A percentile compares a stretch with the other conserved stretches of the same genome.
phyloP scores from a whole-genome alignment of 2,888 invertebrate genomes.

The Brachypterus glaber region DNA sequence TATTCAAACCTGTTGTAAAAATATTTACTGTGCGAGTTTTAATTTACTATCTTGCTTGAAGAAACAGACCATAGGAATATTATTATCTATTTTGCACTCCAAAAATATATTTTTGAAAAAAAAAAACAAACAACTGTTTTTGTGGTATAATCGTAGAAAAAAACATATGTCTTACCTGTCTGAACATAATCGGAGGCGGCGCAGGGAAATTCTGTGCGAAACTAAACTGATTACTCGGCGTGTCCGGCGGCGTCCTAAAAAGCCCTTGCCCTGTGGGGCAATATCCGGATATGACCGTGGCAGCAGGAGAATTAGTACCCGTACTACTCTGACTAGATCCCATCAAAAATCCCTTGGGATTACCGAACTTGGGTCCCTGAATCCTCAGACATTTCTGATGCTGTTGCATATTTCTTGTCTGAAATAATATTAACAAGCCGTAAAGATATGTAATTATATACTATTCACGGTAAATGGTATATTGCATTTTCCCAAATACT shows the following conservation, averaged over 20 bases:
- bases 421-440: slow-evolving; percentile 17
- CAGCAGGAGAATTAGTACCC: slow-evolving; percentile 39
- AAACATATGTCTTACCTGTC: slow-evolving; percentile 31
- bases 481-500: too few relatives aligned
- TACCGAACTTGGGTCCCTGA: slow-evolving; percentile 19
- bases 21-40: too few relatives aligned
- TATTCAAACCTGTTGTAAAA: too few relatives aligned
- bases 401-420: slow-evolving; percentile 22
- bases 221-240: slow-evolving; percentile 33
- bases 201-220: slow-evolving; percentile 28
- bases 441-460: too few relatives aligned
- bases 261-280: slow-evolving; percentile 27
- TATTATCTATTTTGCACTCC: too few relatives aligned
- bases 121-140: too few relatives aligned
- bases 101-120: neutral
- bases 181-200: slow-evolving; percentile 31
- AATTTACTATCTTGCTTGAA: too few relatives aligned
- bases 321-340: slow-evolving; percentile 38
- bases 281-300: slow-evolving; percentile 35
- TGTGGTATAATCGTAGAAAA: neutral
- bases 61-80: too few relatives aligned
- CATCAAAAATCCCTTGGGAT: slow-evolving; percentile 25
- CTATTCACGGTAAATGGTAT: too few relatives aligned
- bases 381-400: slow-evolving; percentile 10
- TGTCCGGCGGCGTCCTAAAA: slow-evolving; percentile 36